Evolutionary conservation across 1,140 invertebrate genomes (phyloP), one percentile per base, ranked within the genome.

Genomic region (Pantala flavescens): DNA sequence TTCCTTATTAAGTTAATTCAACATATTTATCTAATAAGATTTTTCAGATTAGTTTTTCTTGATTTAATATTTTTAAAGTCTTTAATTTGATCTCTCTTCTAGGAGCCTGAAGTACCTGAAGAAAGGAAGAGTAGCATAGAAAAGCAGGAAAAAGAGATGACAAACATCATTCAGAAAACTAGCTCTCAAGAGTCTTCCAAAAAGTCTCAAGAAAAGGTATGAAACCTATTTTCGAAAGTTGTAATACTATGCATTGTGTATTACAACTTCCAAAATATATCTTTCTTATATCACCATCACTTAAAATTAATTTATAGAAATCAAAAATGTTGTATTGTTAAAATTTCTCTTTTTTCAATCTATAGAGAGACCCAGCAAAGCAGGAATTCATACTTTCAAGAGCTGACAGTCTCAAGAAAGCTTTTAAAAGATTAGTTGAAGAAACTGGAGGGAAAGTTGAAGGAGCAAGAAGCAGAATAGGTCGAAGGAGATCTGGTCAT

Each of bases 341-440:
- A 7, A 63, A 63, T 63, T 63, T 12, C 49, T 63, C 49, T 63
- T 63, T 63, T 75, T 74, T 49, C 71, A 43, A 55, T 49, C 43
- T 76, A 43, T 24, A 43, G 43, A 71, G 24, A 24, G 73, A 73
- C 19, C 80, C 82, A 74, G 77, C 81, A 73, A 80, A 83, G 75
- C 79, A 82, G 75, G 86, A 87, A 77, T 82, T 84, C 24, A 78
- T 88, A 9, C 87, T 88, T 86, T 86, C 84, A 21, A 77, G 87
- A 74, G 87, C 86, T 16, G 87, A 96, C 81, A 97, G 94, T 83
- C 87, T 97, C 75, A 96, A 96, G 79, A 90, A 92, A 78, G 94
- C 94, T 71, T 88, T 97, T 42, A 86, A 91, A 77, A 90, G 89
- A 82, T 87, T 96, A 24, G 89, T 94, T 28, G 92, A 94, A 79